These are phyloP conservation scores for Platorchestia sp. DNA, from an alignment of 1,140 invertebrate species.

Conservation along the genomic window DNA sequence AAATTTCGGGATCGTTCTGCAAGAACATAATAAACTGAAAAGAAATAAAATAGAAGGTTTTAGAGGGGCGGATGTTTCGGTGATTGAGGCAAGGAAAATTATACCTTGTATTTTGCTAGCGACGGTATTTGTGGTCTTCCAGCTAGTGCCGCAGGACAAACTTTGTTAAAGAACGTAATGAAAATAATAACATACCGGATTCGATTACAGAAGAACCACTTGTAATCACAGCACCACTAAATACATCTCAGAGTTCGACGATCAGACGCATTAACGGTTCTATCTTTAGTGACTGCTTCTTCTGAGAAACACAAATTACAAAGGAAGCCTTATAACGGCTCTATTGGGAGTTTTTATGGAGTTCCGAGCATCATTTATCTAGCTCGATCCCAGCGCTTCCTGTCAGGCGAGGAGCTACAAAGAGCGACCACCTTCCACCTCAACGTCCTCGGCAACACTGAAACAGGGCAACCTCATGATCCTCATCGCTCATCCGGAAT, in stretches of 20 bases:
- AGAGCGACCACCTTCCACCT: neutral
- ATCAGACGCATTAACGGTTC: neutral
- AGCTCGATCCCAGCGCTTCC: neutral
- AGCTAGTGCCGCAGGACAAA: neutral
- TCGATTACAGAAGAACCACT: neutral
- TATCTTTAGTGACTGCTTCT: neutral
- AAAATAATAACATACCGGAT: slow-evolving; percentile 2
- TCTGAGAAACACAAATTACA: neutral
- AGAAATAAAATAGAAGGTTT: neutral
- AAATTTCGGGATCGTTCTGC: neutral
- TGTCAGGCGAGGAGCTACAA: neutral
- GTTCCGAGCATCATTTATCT: neutral
- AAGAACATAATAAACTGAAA: neutral
- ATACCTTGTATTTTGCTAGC: neutral
- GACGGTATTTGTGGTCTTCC: neutral
- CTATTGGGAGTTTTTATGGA: neutral
- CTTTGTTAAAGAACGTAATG: neutral
- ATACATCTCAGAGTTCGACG: neutral
- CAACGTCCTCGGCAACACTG: neutral
- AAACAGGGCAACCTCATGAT: neutral
- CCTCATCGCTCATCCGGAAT: too few relatives aligned
- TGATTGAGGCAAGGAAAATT: neutral
- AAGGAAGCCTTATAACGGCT: neutral
- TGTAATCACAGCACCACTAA: neutral
- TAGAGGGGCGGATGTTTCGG: neutral